These are phyloP conservation scores for Seriola dumerili DNA, from an alignment of 2,113 vertebrate species.

Conservation along the genomic window DNA sequence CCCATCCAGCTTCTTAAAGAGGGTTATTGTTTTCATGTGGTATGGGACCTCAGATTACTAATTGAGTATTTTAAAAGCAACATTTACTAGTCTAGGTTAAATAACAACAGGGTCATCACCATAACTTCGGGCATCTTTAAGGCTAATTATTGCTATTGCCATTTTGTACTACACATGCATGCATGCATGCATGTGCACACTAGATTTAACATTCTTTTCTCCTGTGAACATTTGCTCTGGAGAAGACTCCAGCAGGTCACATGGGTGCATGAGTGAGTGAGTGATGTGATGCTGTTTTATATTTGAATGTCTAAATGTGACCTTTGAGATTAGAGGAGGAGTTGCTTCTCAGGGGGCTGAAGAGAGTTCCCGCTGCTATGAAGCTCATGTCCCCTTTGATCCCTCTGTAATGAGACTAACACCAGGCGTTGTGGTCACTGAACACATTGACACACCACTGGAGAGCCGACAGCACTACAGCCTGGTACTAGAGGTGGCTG, in stretches of 20 bases:
- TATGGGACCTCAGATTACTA: conserved; percentile 6
- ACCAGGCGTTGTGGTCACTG: conserved; percentile 80
- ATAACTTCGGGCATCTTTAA: conserved; percentile 10
- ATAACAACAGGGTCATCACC: conserved; percentile 22
- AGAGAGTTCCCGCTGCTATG: conserved; percentile 78
- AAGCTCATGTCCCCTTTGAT: conserved; percentile 83
- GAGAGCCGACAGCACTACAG: conserved; percentile 67
- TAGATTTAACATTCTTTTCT: background rate
- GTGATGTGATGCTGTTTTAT: conserved; percentile 78
- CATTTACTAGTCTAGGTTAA: conserved; percentile 5
- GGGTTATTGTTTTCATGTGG: conserved; percentile 28
- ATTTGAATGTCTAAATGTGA: conserved; percentile 83
- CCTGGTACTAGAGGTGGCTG: conserved; percentile 36
- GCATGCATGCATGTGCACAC: background rate
- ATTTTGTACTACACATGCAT: background rate
- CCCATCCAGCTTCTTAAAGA: conserved; percentile 26
- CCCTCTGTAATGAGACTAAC: conserved; percentile 81
- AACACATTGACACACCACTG: conserved; percentile 77
- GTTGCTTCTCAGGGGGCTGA: conserved; percentile 75
- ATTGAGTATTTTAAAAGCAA: conserved; percentile 31
- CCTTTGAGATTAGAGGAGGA: conserved; percentile 83
- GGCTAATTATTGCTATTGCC: conserved; percentile 24
- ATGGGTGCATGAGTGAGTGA: conserved; percentile 24
- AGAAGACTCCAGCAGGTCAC: conserved; percentile 39
- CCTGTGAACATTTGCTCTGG: conserved; percentile 21